Evolutionary conservation across 2,888 invertebrate genomes (phyloP), one percentile per base, ranked within the genome.

Genomic region (Xestia sexstrigata): DNA sequence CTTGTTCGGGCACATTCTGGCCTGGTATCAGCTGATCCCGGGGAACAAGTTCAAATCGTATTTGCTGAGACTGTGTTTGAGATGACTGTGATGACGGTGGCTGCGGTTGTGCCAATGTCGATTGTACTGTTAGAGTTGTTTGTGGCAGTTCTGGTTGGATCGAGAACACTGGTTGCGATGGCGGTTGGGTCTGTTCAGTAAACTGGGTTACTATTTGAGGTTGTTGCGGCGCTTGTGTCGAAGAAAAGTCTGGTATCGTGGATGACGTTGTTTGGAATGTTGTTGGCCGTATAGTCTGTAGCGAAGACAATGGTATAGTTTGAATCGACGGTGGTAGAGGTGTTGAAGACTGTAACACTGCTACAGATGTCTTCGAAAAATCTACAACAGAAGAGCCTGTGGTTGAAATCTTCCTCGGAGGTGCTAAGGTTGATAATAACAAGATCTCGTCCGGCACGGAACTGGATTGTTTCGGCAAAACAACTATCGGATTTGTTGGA

Each of bases 401-500:
- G 20, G 78, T 70, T n/a, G 81, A 80, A 42, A 84, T 84, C 15
- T 79, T 84, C 11, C 69, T 80, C 2, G 84, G 79, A 26, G 91
- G 85, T 70, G 89, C 52, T 72, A 86, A 76, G 20, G 89, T 88
- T 45, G 92, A 90, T 60, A 86, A 67, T 58, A 86, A 74, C 58
- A 68, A 63, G 26, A 83, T 72, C 35, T 87, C 88, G 45, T 87
- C 82, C 23, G 83, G 81, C 68, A 71, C 67, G 65, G 84, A 76
- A 75, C 78, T 85, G 69, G 82, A 84, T 74, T 74, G 26, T 78
- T 74, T 87, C 73, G 90, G 83, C 71, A 89, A 70, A 73, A 92
- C 89, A 35, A 92, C 80, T 52, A 95, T 93, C 15, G 95, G 94
- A 77, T 93, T 93, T 55, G 90, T 89, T 70, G 94, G 84, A 49